Base-by-base conservation (phyloP, 2,797 vertebrate species). In the Pogoniulus pusillus region DNA sequence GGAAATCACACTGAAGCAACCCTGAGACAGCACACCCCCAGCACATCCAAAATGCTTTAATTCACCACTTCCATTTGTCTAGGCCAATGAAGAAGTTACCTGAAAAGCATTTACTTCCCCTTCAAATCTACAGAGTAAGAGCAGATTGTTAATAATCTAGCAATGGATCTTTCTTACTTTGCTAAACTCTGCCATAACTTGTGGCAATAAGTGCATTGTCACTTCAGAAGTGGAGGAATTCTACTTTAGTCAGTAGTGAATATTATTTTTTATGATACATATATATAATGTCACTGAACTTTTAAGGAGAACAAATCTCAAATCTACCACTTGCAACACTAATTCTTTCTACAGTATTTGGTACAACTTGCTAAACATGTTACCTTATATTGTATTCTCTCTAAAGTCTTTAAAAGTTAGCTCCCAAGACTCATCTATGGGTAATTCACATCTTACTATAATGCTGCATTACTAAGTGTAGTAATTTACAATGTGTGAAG, bases 1-100 rank as follows among this genome's bases (percentile, higher is more conserved):
- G 16, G 57, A 55, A 66, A 54, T 4, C 4, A 0, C 3, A 8
- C 22, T 57, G 16, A 4, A 0, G 1, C 20, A n/a, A 47, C 43
- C 29, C 53, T 4, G 8, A 10, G 30, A 20, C 20, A 18, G 34
- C 24, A 16, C 0, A 6, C 2, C 22, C 51, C 43, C 45, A 32
- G 34, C 45, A 23, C 2, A 27, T 32, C 45, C 72, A 15, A 5
- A 37, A 16, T 2, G 8, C 7, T 41, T 19, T 9, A 4, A 6
- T 74, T 57, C 70, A 13, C 32, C 9, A 17, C 24, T 82, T 32
- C 55, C 4, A 1, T 39, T 69, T 73, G 6, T 45, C 45, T 43
- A 54, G 54, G 62, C 8, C 32, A 43, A 11, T 2, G 6, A 39
- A 69, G 16, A 10, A 26, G 27, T 16, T 22, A 19, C 49, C 22